phyloP scores from a whole-genome alignment of 2,888 invertebrate genomes.

The Volucella inflata region DNA sequence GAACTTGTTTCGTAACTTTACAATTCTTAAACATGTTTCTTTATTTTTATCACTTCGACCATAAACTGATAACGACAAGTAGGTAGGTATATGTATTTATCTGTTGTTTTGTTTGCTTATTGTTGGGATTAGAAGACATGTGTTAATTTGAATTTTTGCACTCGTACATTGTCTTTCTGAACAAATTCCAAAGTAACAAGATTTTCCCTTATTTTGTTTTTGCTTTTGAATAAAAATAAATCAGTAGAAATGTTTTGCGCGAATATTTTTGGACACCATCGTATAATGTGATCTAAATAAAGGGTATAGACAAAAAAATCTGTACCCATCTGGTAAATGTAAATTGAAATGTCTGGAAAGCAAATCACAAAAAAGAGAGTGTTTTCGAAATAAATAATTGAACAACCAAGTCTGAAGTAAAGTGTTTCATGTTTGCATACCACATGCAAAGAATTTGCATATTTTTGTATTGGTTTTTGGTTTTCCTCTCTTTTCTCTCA shows the following conservation, averaged over 20 bases:
- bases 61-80: neutral
- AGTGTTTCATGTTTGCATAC: slow-evolving; percentile 8
- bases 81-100: too few species aligned
- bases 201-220: neutral
- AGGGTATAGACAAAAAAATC: neutral
- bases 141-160: neutral
- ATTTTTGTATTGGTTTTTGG: neutral
- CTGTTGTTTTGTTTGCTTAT: neutral
- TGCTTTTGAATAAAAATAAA: slow-evolving; percentile 4
- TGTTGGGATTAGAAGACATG: neutral
- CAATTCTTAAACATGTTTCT: neutral
- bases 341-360: slow-evolving; percentile 35
- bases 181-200: slow-evolving; percentile 34
- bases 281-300: neutral
- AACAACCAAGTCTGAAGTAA: slow-evolving; percentile 21
- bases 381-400: slow-evolving; percentile 37
- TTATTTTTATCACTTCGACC: neutral
- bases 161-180: neutral
- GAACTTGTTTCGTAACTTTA: neutral
- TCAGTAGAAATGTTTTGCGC: neutral
- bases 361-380: slow-evolving; percentile 15
- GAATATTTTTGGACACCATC: neutral
- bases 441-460: slow-evolving; percentile 19
- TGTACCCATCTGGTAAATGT: slow-evolving; percentile 10
- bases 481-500: neutral